These are phyloP conservation scores for Eupithecia exiguata DNA, from an alignment of 2,888 invertebrate genomes.

Conservation along the genomic window DNA sequence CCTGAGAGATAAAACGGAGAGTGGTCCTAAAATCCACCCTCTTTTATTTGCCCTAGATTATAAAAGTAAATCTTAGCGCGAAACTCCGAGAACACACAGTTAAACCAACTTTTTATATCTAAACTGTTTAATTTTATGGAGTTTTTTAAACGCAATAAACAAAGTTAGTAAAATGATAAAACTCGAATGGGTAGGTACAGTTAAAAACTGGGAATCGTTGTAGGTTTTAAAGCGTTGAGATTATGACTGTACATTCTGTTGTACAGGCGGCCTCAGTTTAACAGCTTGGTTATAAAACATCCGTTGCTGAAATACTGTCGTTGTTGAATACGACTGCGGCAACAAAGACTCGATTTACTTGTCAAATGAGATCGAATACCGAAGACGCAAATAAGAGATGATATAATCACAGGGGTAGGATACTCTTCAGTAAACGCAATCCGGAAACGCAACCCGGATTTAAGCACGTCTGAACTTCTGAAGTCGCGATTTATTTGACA, in stretches of 20 bases:
- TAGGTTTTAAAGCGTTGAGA: constrained; percentile 29
- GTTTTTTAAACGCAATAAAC: constrained; percentile 42
- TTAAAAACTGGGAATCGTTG: constrained; percentile 28
- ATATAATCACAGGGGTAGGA: neutral
- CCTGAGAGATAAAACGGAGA: constrained; percentile 48
- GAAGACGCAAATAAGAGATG: neutral
- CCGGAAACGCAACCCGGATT: no score
- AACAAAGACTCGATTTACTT: neutral
- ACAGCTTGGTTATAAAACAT: constrained; percentile 18
- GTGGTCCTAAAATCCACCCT: constrained; percentile 41
- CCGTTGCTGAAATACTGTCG: constrained; percentile 9
- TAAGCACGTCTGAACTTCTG: no score
- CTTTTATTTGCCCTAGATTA: constrained; percentile 42
- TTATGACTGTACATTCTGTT: constrained; percentile 30
- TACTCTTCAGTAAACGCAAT: no score
- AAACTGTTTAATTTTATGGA: constrained; percentile 39
- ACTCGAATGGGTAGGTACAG: constrained; percentile 27
- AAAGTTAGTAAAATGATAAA: constrained; percentile 41
- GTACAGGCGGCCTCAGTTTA: constrained; percentile 11
- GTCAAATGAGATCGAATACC: neutral
- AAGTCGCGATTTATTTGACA: no score
- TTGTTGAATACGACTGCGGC: constrained; percentile 10
- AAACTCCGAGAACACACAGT: constrained; percentile 35
- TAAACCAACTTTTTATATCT: constrained; percentile 37
- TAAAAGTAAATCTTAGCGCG: constrained; percentile 33